Evolutionary conservation across 2,888 invertebrate genomes (phyloP).

Genomic region (Anticlea derivata): DNA sequence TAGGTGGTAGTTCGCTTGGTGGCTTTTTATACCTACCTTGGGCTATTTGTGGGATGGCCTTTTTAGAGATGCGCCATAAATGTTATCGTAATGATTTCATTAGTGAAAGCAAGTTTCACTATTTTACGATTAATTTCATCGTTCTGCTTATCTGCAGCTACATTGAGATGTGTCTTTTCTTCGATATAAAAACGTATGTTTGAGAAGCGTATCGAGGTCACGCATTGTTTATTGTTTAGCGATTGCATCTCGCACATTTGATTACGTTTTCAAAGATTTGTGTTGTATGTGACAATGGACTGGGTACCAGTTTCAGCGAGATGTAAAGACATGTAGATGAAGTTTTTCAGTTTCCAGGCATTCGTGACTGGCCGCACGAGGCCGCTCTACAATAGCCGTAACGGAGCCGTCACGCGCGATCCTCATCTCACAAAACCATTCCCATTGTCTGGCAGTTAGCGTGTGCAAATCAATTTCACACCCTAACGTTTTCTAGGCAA

Average conservation of each 20-base stretch:
- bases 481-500: constrained; percentile 51
- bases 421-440: constrained; percentile 51
- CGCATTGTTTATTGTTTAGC: constrained; percentile 20
- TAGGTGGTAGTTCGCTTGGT: constrained; percentile 30
- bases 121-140: background rate
- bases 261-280: constrained; percentile 33
- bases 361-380: constrained; percentile 67
- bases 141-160: constrained; percentile 4
- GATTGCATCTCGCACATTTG: constrained; percentile 19
- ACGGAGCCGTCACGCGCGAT: constrained; percentile 64
- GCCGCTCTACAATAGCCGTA: constrained; percentile 57
- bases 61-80: constrained; percentile 10
- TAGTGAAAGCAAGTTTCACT: background rate
- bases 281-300: constrained; percentile 34
- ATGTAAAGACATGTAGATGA: constrained; percentile 39
- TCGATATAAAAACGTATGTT: constrained; percentile 13
- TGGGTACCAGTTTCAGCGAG: constrained; percentile 29
- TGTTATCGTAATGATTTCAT: constrained; percentile 14
- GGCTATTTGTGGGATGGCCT: constrained; percentile 17
- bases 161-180: constrained; percentile 13
- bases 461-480: constrained; percentile 72
- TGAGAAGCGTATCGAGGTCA: constrained; percentile 22
- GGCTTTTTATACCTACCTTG: constrained; percentile 18
- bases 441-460: constrained; percentile 57
- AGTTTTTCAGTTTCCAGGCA: constrained; percentile 40